phyloP scores from a whole-genome alignment of 1,140 invertebrate species.

The Zaprionus tsacasi region DNA sequence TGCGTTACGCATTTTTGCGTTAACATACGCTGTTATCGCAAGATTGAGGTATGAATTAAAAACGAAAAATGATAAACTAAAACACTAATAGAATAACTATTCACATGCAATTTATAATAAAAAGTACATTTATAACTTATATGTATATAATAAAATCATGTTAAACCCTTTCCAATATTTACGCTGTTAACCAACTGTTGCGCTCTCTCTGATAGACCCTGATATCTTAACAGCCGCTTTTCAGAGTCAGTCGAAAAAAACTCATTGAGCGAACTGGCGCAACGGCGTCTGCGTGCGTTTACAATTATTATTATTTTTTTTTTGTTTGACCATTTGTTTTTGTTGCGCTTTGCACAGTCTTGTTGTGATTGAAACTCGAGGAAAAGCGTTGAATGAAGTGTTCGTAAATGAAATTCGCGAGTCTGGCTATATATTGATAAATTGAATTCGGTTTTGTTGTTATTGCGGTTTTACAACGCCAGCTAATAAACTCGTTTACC shows the following conservation, averaged over 20 bases:
- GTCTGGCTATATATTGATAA: conserved; percentile 37
- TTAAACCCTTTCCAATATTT: background rate
- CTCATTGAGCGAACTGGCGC: conserved; percentile 41
- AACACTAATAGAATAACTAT: background rate
- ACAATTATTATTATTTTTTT: conserved; percentile 47
- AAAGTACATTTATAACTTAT: background rate
- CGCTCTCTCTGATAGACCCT: conserved; percentile 25
- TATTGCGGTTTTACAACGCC: conserved; percentile 46
- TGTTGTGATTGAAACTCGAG: conserved; percentile 41
- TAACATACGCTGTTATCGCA: conserved; percentile 16
- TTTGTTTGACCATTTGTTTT: conserved; percentile 40
- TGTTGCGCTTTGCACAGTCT: conserved; percentile 36
- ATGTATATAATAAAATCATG: background rate
- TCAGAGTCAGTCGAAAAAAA: conserved; percentile 42
- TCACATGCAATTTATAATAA: background rate
- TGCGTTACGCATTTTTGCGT: background rate
- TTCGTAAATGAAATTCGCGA: conserved; percentile 14
- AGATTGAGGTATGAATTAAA: background rate
- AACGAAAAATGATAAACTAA: background rate
- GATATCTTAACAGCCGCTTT: conserved; percentile 35
- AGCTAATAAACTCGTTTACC: conserved; percentile 53
- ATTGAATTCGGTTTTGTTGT: conserved; percentile 37
- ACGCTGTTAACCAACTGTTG: conserved; percentile 50
- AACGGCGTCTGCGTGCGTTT: conserved; percentile 51
- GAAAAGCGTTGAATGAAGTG: conserved; percentile 35